Evolutionary conservation across 1,140 invertebrate species (phyloP).

Genomic region (Apis laboriosa): DNA sequence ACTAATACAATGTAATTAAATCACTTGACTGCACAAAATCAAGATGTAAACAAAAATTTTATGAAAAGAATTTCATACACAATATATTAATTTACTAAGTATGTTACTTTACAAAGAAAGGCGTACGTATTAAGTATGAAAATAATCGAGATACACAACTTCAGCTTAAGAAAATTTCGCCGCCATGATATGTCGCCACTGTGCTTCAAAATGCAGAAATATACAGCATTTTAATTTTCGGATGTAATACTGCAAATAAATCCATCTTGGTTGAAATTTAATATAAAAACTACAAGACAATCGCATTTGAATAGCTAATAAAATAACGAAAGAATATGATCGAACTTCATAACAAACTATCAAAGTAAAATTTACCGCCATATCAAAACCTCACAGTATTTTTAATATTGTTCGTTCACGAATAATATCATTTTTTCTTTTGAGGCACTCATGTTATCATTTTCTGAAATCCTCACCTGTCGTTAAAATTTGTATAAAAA

Average conservation of each 20-base stretch:
- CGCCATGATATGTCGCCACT: constrained; percentile 70
- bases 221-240: constrained; percentile 31
- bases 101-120: constrained; percentile 41
- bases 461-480: constrained; percentile 55
- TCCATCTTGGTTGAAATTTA: background rate
- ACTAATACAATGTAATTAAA: constrained; percentile 32
- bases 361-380: constrained; percentile 74
- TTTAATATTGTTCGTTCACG: constrained; percentile 29
- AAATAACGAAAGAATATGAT: background rate
- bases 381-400: constrained; percentile 63
- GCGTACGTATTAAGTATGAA: constrained; percentile 54
- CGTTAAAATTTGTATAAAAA: constrained; percentile 44
- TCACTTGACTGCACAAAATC: constrained; percentile 8
- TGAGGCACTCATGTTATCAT: constrained; percentile 10
- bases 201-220: constrained; percentile 48
- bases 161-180: constrained; percentile 61
- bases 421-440: constrained; percentile 10
- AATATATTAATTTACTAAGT: constrained; percentile 30
- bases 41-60: background rate
- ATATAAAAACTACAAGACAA: background rate
- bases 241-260: background rate
- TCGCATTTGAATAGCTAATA: background rate
- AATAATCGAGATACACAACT: constrained; percentile 49
- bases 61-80: constrained; percentile 22
- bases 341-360: constrained; percentile 58